Percentiles rank a stretch among this genome's conserved stretches.
These are phyloP conservation scores for Sciurus carolinensis DNA, from an alignment of 2,797 vertebrate genomes.

Conservation along the genomic window DNA sequence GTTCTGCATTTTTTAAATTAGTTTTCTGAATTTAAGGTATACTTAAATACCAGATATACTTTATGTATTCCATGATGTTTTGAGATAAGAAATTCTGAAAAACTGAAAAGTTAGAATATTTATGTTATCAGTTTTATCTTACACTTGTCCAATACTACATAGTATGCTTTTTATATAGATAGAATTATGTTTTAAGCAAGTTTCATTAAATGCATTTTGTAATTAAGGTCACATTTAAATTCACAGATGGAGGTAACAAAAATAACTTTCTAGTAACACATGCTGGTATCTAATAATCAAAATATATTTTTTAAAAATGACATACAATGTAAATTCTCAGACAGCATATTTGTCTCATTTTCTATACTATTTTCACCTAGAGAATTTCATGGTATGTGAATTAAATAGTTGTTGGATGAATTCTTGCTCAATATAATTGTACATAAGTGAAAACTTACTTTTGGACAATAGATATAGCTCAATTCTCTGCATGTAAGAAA, in stretches of 20 bases:
- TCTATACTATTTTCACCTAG: neutral
- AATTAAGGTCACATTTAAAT: neutral
- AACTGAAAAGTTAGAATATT: neutral
- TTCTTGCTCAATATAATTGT: neutral
- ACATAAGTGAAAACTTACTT: neutral
- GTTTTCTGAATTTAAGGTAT: constrained; percentile 31
- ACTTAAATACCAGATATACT: neutral
- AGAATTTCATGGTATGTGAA: neutral
- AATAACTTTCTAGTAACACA: constrained; percentile 15
- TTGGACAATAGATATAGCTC: neutral
- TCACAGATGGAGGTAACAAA: constrained; percentile 31
- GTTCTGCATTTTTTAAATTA: neutral
- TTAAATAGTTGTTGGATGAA: neutral
- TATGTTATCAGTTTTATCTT: neutral
- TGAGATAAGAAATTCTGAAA: constrained; percentile 34
- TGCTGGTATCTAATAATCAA: neutral
- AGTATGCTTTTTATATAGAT: neutral
- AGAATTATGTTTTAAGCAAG: neutral
- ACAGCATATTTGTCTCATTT: neutral
- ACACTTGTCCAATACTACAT: neutral
- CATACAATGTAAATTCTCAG: neutral
- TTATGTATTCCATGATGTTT: neutral
- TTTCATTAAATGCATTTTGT: neutral
- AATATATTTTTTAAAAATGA: neutral
- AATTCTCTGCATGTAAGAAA: neutral